Base-by-base conservation (phyloP, 2,888 invertebrate species). In the Sphecodes monilicornis region DNA sequence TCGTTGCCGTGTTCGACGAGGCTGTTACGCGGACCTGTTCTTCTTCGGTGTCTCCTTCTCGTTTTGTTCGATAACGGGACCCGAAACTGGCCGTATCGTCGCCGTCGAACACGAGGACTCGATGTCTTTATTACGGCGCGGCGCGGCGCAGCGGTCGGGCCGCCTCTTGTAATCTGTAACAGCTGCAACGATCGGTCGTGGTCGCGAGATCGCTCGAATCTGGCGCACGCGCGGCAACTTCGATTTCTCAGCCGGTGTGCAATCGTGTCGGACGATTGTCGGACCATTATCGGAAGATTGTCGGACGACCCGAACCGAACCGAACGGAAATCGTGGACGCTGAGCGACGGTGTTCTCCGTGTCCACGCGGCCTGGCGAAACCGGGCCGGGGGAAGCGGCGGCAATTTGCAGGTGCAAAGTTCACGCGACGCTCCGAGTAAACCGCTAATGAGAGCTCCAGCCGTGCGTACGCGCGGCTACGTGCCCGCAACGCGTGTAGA, bases 391-490 rank as follows among this genome's bases (percentile, higher is more conserved):
- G 75, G 54, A 71, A 72, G 81, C 64, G 76, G 82, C 89, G 8
- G 90, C 68, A 13, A 91, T 91, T 92, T 88, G 90, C 93, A 93
- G 93, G 93, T 94, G 92, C 90, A 92, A 92, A 93, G 92, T 93
- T 92, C 92, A 91, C 86, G 83, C 86, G 81, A 82, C 75, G 80
- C 85, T 79, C 83, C 83, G 80, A 82, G 86, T 86, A 89, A 91
- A 91, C 91, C 92, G 87, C 93, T 93, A 93, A 92, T 91, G 88
- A 88, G 88, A 73, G 79, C 78, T 76, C 80, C 64, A 50, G 32
- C 57, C 43, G 73, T 64, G 80, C 64, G 88, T 88, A 89, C 74
- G 88, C 88, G 88, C 88, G 78, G 82, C 88, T 66, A 84, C 64
- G 88, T 89, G 90, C 74, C 88, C 88, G 88, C 88, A 78, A 85